Evolutionary conservation across 2,113 vertebrate genomes (phyloP).

Genomic region (Cepphus grylle): DNA sequence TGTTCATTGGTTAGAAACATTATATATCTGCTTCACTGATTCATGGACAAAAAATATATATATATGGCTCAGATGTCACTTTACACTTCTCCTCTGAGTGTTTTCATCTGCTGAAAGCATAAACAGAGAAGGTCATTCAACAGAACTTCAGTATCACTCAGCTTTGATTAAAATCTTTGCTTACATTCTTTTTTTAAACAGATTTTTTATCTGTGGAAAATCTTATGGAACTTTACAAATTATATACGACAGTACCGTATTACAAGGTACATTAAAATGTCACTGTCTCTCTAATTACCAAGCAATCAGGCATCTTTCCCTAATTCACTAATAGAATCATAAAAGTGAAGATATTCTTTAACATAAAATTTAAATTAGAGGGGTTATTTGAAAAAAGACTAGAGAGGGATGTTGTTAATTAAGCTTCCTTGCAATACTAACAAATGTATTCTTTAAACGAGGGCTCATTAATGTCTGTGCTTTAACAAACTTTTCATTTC

Average conservation of each 20-base stretch:
- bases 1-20: neutral
- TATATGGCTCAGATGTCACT: neutral
- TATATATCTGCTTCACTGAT: neutral
- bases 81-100: neutral
- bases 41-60: neutral
- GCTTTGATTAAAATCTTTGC: constrained; percentile 25
- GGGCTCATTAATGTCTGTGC: neutral
- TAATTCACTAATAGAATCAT: neutral
- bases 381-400: neutral
- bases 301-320: neutral
- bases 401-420: neutral
- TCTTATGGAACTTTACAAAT: neutral
- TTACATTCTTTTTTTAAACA: neutral
- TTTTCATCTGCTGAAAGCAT: constrained; percentile 19
- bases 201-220: neutral
- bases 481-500: neutral
- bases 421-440: neutral
- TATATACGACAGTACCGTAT: neutral
- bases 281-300: neutral
- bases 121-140: constrained; percentile 1
- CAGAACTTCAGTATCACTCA: neutral
- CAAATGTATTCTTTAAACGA: neutral
- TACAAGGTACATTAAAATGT: neutral
- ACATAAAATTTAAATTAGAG: neutral
- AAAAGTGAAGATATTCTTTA: neutral